Percentiles rank a stretch among this genome's conserved stretches.
These are phyloP conservation scores for Lomographa bimaculata DNA, from an alignment of 2,888 invertebrate genomes.

Conservation along the genomic window DNA sequence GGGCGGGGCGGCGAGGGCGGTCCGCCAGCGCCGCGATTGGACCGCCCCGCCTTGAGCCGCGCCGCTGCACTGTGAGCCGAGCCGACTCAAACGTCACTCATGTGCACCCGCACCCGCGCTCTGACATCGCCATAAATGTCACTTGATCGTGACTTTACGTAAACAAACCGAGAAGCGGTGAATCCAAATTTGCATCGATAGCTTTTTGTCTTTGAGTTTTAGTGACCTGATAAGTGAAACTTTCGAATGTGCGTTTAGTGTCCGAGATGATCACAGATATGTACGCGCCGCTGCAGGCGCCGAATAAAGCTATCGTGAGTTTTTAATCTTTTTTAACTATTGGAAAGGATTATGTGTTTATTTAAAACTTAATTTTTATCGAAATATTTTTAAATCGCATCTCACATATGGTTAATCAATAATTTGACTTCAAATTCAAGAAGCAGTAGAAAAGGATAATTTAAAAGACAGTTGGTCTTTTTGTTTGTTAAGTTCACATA, in stretches of 20 bases:
- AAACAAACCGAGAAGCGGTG: conserved; percentile 23
- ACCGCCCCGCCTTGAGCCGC: conserved; percentile 50
- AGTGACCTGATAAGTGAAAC: conserved; percentile 1
- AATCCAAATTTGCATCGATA: background rate
- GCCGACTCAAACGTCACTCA: conserved; percentile 44
- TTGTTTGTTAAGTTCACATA: too few relatives aligned
- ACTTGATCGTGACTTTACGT: conserved; percentile 30
- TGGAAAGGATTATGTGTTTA: too few relatives aligned
- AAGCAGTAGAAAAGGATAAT: too few relatives aligned
- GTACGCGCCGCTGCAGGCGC: conserved; percentile 77
- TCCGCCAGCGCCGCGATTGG: conserved; percentile 71
- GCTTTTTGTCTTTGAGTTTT: conserved; percentile 10
- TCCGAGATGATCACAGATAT: conserved; percentile 76
- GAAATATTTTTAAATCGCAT: too few relatives aligned
- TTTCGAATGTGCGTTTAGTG: conserved; percentile 53
- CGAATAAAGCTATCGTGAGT: conserved; percentile 76
- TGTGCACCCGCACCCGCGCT: conserved; percentile 43
- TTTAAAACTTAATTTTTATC: too few relatives aligned
- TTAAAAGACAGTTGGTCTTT: too few relatives aligned
- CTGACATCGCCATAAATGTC: conserved; percentile 2
- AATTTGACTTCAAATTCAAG: too few relatives aligned
- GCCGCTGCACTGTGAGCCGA: conserved; percentile 46
- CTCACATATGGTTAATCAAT: too few relatives aligned
- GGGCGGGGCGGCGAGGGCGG: conserved; percentile 76
- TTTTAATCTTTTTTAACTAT: conserved; percentile 14